phyloP scores from a whole-genome alignment of 2,888 invertebrate genomes.

The Spodoptera exigua region DNA sequence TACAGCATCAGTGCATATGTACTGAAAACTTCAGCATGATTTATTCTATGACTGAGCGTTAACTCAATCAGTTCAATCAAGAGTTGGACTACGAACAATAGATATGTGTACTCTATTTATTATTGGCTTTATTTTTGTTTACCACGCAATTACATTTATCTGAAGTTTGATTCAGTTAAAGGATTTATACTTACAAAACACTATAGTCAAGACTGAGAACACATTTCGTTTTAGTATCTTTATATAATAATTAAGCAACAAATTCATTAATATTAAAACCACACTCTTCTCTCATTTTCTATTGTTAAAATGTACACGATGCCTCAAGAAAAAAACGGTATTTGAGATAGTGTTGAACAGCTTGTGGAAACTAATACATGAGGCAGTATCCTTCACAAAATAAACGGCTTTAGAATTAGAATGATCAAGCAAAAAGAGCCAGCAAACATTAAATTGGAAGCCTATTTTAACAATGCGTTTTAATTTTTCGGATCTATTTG shows the following conservation, averaged over 20 bases:
- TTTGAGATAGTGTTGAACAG: no score
- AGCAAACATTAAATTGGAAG: neutral
- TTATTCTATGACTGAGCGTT: conserved; percentile 13
- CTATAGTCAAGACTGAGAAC: no score
- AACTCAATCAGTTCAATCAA: conserved; percentile 48
- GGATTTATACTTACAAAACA: neutral
- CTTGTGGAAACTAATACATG: no score
- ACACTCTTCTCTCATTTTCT: no score
- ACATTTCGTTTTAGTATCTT: no score
- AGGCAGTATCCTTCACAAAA: no score
- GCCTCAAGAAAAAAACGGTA: no score
- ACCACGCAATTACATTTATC: conserved; percentile 17
- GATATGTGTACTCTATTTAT: no score
- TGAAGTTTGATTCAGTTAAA: conserved; percentile 9
- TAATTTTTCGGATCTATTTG: conserved; percentile 7
- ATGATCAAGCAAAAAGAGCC: neutral
- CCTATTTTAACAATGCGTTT: conserved; percentile 1
- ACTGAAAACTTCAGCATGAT: neutral
- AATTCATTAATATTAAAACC: no score
- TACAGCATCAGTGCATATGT: neutral
- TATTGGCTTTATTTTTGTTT: conserved; percentile 24
- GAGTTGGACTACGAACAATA: conserved; percentile 18
- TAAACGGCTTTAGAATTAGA: neutral
- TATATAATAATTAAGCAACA: no score
- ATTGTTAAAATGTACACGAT: no score